phyloP scores from a whole-genome alignment of 2,888 invertebrate species.

The Melanostoma scalare region DNA sequence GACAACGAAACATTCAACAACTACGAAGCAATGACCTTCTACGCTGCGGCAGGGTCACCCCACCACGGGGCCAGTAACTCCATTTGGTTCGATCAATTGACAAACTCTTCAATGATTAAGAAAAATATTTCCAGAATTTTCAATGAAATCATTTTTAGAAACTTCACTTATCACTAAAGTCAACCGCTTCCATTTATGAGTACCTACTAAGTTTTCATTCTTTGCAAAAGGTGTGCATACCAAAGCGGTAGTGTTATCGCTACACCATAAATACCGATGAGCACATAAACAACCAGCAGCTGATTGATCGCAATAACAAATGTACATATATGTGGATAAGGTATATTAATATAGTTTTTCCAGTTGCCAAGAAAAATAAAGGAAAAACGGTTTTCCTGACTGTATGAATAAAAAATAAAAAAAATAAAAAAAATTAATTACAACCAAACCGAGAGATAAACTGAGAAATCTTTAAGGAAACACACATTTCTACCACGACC shows the following conservation, averaged over 20 bases:
- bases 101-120: background rate
- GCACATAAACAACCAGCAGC: slow-evolving; percentile 21
- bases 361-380: slow-evolving; percentile 37
- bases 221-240: slow-evolving; percentile 23
- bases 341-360: slow-evolving; percentile 28
- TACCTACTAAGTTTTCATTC: background rate
- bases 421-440: slow-evolving; percentile 51
- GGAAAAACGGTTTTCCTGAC: slow-evolving; percentile 54
- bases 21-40: too few relatives aligned
- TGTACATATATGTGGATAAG: background rate
- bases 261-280: slow-evolving; percentile 1
- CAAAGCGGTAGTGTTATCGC: slow-evolving; percentile 55
- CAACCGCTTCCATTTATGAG: slow-evolving; percentile 20
- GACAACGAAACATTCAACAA: too few relatives aligned
- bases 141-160: slow-evolving; percentile 8
- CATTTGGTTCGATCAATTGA: too few relatives aligned
- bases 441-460: slow-evolving; percentile 59
- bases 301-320: slow-evolving; percentile 34
- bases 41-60: too few relatives aligned
- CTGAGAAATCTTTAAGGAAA: slow-evolving; percentile 67
- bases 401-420: slow-evolving; percentile 38
- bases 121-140: slow-evolving; percentile 40
- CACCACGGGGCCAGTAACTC: too few relatives aligned
- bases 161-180: slow-evolving; percentile 17
- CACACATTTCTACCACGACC: slow-evolving; percentile 61